Conservation (phyloP, 2,888 invertebrate species). For the Cantharis nigra region DNA sequence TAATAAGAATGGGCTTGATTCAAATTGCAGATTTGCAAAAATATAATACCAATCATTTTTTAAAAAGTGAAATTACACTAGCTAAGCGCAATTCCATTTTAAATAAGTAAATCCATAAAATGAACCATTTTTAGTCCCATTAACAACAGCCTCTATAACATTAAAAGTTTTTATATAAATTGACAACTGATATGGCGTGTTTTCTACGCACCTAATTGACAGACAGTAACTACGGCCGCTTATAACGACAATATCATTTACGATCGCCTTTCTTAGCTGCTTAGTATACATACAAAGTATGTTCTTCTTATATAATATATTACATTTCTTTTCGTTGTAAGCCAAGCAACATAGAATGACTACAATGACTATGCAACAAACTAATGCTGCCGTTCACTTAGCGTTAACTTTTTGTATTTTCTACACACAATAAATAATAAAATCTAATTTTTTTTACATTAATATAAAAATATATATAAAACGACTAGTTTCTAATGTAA, state of each 20-base stretch:
- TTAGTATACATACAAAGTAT: slow-evolving; percentile 17
- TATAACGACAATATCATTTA: slow-evolving; percentile 52
- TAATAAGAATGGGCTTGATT: slow-evolving; percentile 18
- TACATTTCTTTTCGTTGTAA: slow-evolving; percentile 45
- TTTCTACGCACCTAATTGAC: slow-evolving; percentile 54
- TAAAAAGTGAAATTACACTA: background rate
- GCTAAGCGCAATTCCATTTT: background rate
- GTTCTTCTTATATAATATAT: background rate
- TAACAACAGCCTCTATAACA: slow-evolving; percentile 55
- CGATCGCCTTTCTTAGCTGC: slow-evolving; percentile 31
- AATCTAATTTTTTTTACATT: slow-evolving; percentile 24
- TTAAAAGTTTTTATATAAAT: slow-evolving; percentile 48
- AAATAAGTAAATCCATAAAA: slow-evolving; percentile 11
- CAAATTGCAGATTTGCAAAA: slow-evolving; percentile 4
- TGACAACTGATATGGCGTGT: slow-evolving; percentile 55
- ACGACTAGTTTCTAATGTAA: slow-evolving; percentile 23
- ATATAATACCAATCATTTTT: slow-evolving; percentile 7
- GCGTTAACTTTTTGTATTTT: background rate
- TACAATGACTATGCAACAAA: slow-evolving; percentile 41
- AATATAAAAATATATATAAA: slow-evolving; percentile 28
- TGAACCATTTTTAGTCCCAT: slow-evolving; percentile 38
- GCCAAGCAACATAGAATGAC: slow-evolving; percentile 49
- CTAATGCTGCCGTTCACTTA: slow-evolving; percentile 43
- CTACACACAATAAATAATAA: slow-evolving; percentile 25
- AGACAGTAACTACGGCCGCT: slow-evolving; percentile 50